Evolutionary conservation across 2,797 vertebrate genomes (phyloP), one percentile per base, ranked within the genome.

Genomic region (Rhinella marina): DNA sequence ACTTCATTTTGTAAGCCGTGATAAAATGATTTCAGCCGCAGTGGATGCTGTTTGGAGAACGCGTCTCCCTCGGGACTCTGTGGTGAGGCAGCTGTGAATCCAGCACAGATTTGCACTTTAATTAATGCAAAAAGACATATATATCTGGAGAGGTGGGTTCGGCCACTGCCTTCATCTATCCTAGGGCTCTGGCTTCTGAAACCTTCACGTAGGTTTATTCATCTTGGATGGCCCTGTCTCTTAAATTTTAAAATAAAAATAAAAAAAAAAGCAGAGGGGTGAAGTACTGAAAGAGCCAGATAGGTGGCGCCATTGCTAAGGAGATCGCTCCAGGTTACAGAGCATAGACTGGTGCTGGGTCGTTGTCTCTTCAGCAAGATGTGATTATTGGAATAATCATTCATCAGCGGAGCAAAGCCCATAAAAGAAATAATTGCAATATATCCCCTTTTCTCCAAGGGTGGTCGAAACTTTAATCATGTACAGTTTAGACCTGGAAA

Each of bases 1-100:
- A 88, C 87, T 85, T 89, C 83, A 89, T 89, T 89, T 82, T 89
- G 88, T 75, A 52, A 86, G 84, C 48, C 70, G 79, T 86, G 88
- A 89, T 76, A 86, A 88, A 88, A 86, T 82, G 84, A 88, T 88
- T 88, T 82, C 79, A 82, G 77, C 84, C 79, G 79, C 88, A 54
- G 78, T 82, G 72, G 88, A 82, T 56, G 64, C 78, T 75, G 83
- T 85, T 85, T 78, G 62, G 87, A 81, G 70, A 73, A 57, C 48
- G 77, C 48, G 9, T 64, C 68, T 82, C 88, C 79, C 88, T 73
- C 59, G 88, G 68, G 88, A 88, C 61, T 59, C 25, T 2, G 50
- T 52, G 54, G 29, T 41, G 83, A 86, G 48, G 83, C 88, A 82
- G 84, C 84, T 76, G 82, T 29, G 79, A 32, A 81, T 56, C 21